These are phyloP conservation scores for Porites australiensis DNA, from an alignment of 64 coral and sea anemone species.

Conservation along the genomic window DNA sequence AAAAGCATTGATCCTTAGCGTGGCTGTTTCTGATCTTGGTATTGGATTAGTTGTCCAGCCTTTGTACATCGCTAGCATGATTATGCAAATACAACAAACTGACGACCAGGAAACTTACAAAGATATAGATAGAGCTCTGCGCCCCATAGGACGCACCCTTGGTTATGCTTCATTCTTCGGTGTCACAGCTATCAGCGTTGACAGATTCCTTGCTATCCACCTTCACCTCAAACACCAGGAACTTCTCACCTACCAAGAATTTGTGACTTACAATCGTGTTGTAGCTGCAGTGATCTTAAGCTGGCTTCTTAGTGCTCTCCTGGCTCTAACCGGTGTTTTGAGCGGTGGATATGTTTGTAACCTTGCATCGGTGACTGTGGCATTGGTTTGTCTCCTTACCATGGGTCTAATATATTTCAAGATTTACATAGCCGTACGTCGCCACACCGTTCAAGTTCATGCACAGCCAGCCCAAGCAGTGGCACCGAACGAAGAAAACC, in stretches of 20 bases:
- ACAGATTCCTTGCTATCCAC: not conserved
- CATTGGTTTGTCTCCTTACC: not conserved
- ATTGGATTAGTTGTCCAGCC: no score
- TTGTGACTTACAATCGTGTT: not conserved
- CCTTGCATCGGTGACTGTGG: not conserved
- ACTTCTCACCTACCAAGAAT: no score
- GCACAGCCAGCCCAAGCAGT: not conserved
- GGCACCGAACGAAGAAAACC: not conserved
- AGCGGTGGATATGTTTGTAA: rapidly evolving
- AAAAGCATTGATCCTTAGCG: no score
- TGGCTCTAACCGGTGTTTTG: not conserved
- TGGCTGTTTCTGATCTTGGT: no score
- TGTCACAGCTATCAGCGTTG: no score
- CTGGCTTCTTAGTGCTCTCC: not conserved
- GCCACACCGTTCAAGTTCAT: not conserved
- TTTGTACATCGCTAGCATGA: no score
- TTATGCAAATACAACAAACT: no score
- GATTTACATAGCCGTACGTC: not conserved
- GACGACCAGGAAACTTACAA: no score
- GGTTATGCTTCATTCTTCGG: no score
- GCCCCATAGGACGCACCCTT: no score
- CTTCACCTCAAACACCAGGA: not conserved
- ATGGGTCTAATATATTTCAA: not conserved
- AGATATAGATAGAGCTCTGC: no score
- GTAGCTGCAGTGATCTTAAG: not conserved